Evolutionary conservation across 2,888 invertebrate species (phyloP).

Genomic region (Synergus laeviventris): DNA sequence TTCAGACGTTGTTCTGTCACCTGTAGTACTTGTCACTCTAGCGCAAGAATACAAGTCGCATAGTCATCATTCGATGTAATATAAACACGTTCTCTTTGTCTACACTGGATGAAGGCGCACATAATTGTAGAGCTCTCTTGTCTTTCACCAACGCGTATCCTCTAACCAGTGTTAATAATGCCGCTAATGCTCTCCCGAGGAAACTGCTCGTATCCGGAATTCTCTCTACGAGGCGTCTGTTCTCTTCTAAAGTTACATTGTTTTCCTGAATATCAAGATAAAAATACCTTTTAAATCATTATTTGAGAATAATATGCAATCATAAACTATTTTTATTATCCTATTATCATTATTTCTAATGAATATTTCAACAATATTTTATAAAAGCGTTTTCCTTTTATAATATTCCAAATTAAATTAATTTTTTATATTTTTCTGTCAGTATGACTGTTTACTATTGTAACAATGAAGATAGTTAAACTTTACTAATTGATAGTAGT

Average conservation of each 20-base stretch:
- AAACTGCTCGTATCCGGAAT: conserved; percentile 62
- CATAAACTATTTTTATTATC: not conserved
- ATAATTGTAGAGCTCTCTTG: conserved; percentile 68
- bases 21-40: not conserved
- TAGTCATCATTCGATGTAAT: not conserved
- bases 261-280: not conserved
- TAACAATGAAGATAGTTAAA: no score
- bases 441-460: no score
- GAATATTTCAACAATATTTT: no score
- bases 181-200: conserved; percentile 70
- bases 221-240: not conserved
- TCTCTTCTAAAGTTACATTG: not conserved
- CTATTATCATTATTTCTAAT: not conserved
- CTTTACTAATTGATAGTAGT: no score
- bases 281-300: not conserved
- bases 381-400: no score
- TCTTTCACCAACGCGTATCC: conserved; percentile 66
- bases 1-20: not conserved
- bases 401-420: no score
- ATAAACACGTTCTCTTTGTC: conserved; percentile 1
- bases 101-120: conserved; percentile 33
- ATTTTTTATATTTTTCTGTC: no score
- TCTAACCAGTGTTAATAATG: conserved; percentile 72
- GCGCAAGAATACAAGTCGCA: not conserved
- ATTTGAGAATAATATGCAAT: not conserved